Conservation (phyloP, 2,888 invertebrate species). For the Dasysyrphus tricinctus region DNA sequence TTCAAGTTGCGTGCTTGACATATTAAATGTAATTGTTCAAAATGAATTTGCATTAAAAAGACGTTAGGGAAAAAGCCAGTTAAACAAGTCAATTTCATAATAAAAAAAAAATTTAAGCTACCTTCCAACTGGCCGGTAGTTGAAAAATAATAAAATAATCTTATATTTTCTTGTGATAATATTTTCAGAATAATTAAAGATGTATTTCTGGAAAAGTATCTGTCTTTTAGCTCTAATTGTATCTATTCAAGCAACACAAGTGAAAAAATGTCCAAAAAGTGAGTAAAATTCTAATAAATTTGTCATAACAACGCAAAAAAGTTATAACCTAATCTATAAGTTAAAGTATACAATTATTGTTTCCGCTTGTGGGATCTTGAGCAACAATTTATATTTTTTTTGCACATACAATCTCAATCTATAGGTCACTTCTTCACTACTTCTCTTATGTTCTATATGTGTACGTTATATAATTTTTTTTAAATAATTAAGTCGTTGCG, state of each 20-base stretch:
- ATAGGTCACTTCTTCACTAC: no score
- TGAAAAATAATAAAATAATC: background rate
- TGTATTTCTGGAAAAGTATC: constrained; percentile 60
- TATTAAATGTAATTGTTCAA: background rate
- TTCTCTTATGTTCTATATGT: no score
- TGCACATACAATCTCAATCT: no score
- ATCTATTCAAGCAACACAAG: constrained; percentile 60
- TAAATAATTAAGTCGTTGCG: no score
- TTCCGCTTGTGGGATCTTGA: background rate
- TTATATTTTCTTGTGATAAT: background rate
- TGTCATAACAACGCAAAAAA: background rate
- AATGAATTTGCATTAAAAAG: constrained; percentile 7
- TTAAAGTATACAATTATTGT: background rate
- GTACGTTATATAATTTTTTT: no score
- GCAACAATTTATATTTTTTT: no score
- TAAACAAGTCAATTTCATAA: background rate
- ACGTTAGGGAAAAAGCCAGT: constrained; percentile 18
- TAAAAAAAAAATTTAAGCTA: background rate
- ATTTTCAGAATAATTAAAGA: constrained; percentile 48
- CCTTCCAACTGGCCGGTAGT: background rate
- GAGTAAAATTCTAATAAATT: constrained; percentile 4
- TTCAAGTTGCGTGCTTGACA: constrained; percentile 8
- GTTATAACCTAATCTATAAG: background rate
- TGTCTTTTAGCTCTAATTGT: constrained; percentile 56
- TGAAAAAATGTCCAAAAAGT: constrained; percentile 68